Base-by-base conservation (phyloP, 1,140 invertebrate species). In the Aphelinus atriplicis region DNA sequence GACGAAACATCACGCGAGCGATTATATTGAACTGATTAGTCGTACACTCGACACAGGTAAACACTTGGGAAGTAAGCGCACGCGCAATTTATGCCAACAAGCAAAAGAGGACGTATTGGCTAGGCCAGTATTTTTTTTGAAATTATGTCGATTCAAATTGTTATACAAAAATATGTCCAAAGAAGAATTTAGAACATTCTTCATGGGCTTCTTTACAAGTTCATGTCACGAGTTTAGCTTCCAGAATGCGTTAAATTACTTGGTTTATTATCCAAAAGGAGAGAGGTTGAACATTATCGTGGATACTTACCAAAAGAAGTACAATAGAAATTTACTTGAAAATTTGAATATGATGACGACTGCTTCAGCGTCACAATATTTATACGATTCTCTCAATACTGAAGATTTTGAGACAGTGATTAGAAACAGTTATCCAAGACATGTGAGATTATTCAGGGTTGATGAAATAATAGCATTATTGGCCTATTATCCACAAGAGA, bases 401-500 rank as follows among this genome's bases (percentile, higher is more conserved):
- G 26, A 65, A 51, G 9, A 65, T n/a, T 51, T 65, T 26, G 63
- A 65, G 26, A 26, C 2, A n/a, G 1, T 65, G 3, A 10, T 10
- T 57, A 10, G 7, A 57, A 57, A 57, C 3, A 65, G 50, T 7
- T 65, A 42, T 50, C 48, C 63, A n/a, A 3, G 9, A 5, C 0
- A 65, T 1, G 10, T 6, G 26, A 26, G 0, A 0, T 26, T 26
- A 26, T 26, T 26, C 7, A 46, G 45, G 3, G 7, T 56, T 9
- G 55, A 68, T 26, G 9, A 10, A 0, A n/a, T 56, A 3, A 4
- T 68, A 3, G 4, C 6, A 43, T 68, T 7, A 3, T 57, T 68
- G 9, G 42, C 48, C 7, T 68, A 56, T 46, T 68, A 56, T 46
- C 51, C 55, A 55, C n/a, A 56, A 56, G 45, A 68, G 45, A 57